Percentiles rank a stretch among this genome's conserved stretches.
phyloP scores from a whole-genome alignment of 1,140 invertebrate genomes.

The Luehdorfia chinensis region DNA sequence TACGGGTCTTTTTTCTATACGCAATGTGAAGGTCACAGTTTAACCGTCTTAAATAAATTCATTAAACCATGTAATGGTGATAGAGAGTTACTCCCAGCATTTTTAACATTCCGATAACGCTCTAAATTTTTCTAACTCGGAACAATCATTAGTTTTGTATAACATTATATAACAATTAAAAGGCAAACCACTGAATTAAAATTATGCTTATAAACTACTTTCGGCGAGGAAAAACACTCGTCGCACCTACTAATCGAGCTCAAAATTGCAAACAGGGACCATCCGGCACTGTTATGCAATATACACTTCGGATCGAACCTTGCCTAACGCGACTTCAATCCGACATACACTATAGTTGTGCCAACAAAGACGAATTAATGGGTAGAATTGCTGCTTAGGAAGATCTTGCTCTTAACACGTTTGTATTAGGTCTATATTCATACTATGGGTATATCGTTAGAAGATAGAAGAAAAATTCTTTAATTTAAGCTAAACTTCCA shows the following conservation, averaged over 20 bases:
- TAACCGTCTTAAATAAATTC: no score
- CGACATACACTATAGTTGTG: constrained; percentile 23
- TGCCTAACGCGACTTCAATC: constrained; percentile 26
- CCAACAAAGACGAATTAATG: constrained; percentile 13
- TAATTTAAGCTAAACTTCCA: constrained; percentile 18
- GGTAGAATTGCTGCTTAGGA: constrained; percentile 33
- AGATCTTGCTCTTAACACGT: constrained; percentile 30
- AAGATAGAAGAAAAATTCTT: constrained; percentile 20
- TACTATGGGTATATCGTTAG: constrained; percentile 23
- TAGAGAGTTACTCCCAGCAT: no score
- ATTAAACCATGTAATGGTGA: no score
- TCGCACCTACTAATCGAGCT: constrained; percentile 28
- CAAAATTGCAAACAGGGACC: constrained; percentile 16
- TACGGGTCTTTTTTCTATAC: no score
- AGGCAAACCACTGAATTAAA: constrained; percentile 12
- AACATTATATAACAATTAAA: constrained; percentile 22
- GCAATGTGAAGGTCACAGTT: no score
- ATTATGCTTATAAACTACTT: constrained; percentile 21
- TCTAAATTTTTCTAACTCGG: constrained; percentile 3
- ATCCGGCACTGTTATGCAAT: constrained; percentile 25
- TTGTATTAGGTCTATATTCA: constrained; percentile 27
- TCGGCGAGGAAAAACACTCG: constrained; percentile 31
- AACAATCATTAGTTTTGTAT: constrained; percentile 21
- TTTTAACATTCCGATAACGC: no score
- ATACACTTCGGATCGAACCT: constrained; percentile 22